These are phyloP conservation scores for Sphecodes monilicornis DNA, from an alignment of 2,888 invertebrate genomes.

Conservation along the genomic window DNA sequence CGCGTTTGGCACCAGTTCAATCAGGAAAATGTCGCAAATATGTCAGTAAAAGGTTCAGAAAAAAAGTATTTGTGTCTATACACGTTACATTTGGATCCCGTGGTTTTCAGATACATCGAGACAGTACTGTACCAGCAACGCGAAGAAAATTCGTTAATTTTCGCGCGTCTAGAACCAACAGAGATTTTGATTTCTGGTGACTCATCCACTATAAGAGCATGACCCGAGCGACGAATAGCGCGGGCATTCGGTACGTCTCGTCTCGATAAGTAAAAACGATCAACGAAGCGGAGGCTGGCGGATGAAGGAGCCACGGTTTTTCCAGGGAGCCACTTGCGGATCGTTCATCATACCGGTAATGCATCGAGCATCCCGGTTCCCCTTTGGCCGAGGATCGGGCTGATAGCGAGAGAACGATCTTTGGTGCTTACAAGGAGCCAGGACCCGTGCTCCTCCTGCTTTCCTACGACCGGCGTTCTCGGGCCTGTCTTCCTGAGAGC, in stretches of 20 bases:
- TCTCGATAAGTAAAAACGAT: constrained; percentile 61
- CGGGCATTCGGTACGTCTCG: constrained; percentile 20
- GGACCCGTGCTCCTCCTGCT: constrained; percentile 44
- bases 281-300: constrained; percentile 44
- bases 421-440: constrained; percentile 63
- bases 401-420: constrained; percentile 62
- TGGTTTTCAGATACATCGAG: too few species aligned
- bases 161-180: neutral
- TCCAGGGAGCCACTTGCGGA: constrained; percentile 73
- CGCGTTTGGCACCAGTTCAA: neutral
- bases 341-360: constrained; percentile 80
- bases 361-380: constrained; percentile 73
- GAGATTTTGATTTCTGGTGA: neutral
- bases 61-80: too few species aligned
- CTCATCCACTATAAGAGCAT: neutral
- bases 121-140: neutral
- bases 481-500: constrained; percentile 55
- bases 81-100: neutral
- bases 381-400: constrained; percentile 37
- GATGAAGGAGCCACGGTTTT: constrained; percentile 58
- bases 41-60: neutral
- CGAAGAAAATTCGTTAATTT: neutral
- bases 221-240: neutral
- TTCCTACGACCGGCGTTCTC: constrained; percentile 46
- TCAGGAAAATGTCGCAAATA: neutral